These are phyloP conservation scores for Bufo gargarizans DNA, from an alignment of 2,113 vertebrate species.

Conservation along the genomic window DNA sequence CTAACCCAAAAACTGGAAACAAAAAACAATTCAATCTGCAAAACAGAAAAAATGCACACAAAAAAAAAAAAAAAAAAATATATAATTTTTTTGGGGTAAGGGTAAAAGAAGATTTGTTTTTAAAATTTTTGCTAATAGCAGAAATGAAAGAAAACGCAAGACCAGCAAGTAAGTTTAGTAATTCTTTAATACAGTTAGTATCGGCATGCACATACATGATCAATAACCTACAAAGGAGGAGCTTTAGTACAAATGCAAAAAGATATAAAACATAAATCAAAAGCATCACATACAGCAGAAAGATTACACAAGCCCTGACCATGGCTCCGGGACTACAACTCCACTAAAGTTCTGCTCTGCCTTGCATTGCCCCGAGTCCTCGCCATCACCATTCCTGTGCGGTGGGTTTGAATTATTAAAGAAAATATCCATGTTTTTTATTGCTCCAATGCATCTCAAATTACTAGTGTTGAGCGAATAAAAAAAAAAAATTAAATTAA, in stretches of 20 bases:
- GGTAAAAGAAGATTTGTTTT: too few species aligned
- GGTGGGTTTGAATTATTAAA: too few species aligned
- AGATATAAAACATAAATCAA: background rate
- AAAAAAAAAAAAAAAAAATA: background rate
- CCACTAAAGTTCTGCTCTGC: background rate
- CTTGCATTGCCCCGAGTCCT: too few species aligned
- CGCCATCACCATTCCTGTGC: too few species aligned
- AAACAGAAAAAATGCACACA: background rate
- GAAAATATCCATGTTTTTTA: too few species aligned
- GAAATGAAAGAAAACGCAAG: conserved; percentile 40
- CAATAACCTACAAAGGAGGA: conserved; percentile 58
- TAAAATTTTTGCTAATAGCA: background rate
- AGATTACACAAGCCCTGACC: conserved; percentile 36
- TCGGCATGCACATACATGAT: conserved; percentile 56
- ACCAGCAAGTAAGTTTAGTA: conserved; percentile 18
- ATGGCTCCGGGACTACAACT: conserved; percentile 24
- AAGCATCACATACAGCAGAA: background rate
- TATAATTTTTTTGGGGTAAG: too few species aligned
- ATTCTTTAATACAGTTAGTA: conserved; percentile 40
- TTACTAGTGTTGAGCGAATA: too few species aligned
- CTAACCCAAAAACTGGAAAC: background rate
- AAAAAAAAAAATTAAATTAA: too few species aligned
- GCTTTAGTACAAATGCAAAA: conserved; percentile 15
- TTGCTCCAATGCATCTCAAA: too few species aligned
- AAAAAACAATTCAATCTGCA: background rate